These are phyloP conservation scores for Sphyrna mokarran DNA, from an alignment of 2,113 vertebrate genomes.

Conservation along the genomic window DNA sequence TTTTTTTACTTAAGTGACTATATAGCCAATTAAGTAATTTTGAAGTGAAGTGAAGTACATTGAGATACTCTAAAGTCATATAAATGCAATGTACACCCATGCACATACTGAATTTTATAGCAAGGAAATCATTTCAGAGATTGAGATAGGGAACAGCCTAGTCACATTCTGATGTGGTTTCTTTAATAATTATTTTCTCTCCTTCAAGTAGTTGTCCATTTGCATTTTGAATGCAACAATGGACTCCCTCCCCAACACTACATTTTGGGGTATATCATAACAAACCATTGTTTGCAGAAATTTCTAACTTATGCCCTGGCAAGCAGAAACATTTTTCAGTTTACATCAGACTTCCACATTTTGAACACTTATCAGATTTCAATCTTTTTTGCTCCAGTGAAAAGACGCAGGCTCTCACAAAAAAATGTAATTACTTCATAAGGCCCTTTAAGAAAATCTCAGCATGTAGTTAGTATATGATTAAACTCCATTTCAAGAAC, in stretches of 20 bases:
- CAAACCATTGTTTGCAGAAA: not conserved
- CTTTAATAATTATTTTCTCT: not conserved
- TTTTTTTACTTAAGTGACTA: not conserved
- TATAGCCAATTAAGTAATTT: not conserved
- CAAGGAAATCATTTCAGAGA: not conserved
- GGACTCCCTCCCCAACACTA: not conserved
- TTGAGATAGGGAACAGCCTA: not conserved
- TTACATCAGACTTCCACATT: not conserved
- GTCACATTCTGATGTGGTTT: not conserved
- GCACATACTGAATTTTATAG: not conserved
- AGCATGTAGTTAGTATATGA: not conserved
- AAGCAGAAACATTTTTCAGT: not conserved
- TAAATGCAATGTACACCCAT: not conserved
- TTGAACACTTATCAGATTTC: not conserved
- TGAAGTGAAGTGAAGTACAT: not conserved
- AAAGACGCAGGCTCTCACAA: not conserved
- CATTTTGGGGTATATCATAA: too few species aligned
- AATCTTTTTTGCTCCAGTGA: not conserved
- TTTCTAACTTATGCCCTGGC: not conserved
- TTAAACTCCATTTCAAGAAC: conserved; percentile 7
- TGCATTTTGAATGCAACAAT: not conserved
- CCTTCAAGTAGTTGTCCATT: not conserved
- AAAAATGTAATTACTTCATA: not conserved
- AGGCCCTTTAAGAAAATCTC: not conserved
- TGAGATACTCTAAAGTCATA: not conserved